A percentile compares a stretch with the other conserved stretches of the same genome.
Evolutionary conservation across 2,797 vertebrate genomes (phyloP).

Genomic region (Mus caroli): DNA sequence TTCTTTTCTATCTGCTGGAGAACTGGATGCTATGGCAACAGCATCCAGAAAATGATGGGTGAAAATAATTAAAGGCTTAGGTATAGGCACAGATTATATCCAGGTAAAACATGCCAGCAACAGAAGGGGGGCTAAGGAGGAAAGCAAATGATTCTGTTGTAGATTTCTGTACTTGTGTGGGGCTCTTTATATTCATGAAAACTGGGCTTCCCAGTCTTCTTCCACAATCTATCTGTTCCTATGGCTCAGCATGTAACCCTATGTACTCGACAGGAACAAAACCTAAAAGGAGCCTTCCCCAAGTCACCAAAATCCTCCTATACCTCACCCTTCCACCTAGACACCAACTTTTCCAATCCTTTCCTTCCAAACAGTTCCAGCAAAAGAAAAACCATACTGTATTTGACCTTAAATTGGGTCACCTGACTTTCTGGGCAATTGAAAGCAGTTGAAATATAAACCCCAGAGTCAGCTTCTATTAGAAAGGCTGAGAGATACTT

Average conservation of each 20-base stretch:
- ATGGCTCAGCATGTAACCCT: neutral
- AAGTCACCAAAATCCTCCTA: neutral
- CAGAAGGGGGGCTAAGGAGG: neutral
- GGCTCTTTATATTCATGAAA: neutral
- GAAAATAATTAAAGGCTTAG: conserved; percentile 62
- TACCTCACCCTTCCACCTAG: neutral
- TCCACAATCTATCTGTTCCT: neutral
- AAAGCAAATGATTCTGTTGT: neutral
- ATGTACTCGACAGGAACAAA: neutral
- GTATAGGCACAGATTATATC: conserved; percentile 19
- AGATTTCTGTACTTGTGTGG: neutral
- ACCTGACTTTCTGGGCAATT: conserved; percentile 58
- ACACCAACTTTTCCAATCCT: neutral
- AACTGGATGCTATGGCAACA: conserved; percentile 66
- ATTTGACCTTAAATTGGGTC: conserved; percentile 70
- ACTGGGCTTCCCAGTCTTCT: neutral
- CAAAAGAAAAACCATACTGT: neutral
- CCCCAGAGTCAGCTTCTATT: conserved; percentile 58
- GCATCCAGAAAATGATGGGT: conserved; percentile 16
- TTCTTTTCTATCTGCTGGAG: conserved; percentile 52
- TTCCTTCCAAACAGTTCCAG: conserved; percentile 26
- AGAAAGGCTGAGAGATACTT: conserved; percentile 54
- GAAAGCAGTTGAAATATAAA: conserved; percentile 73
- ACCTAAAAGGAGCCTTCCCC: neutral
- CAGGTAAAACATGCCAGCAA: conserved; percentile 39